Evolutionary conservation across 2,888 invertebrate species (phyloP).

Genomic region (Lypha dubia): DNA sequence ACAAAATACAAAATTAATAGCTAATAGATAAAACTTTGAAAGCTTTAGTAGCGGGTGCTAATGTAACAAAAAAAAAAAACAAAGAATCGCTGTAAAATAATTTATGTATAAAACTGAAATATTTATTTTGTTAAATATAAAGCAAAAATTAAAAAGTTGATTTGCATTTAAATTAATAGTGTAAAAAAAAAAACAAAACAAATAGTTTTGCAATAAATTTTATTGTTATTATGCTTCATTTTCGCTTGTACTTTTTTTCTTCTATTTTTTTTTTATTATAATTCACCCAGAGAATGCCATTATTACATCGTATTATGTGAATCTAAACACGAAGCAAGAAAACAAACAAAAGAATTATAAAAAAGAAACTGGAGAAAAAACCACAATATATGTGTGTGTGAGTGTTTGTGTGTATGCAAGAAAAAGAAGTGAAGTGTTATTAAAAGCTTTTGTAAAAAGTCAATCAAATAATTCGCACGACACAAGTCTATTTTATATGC

Average conservation of each 20-base stretch:
- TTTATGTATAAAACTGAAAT: neutral
- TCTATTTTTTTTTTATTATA: too few species aligned
- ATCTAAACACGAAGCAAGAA: constrained; percentile 42
- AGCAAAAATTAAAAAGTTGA: constrained; percentile 8
- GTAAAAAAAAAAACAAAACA: constrained; percentile 28
- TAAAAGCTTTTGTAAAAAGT: constrained; percentile 65
- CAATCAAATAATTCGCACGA: constrained; percentile 71
- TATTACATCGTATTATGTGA: constrained; percentile 67
- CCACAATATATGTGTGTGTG: too few species aligned
- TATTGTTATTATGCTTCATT: constrained; percentile 38
- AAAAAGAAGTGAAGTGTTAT: constrained; percentile 40
- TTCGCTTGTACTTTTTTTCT: constrained; percentile 20
- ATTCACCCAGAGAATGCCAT: constrained; percentile 31
- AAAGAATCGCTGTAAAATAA: neutral
- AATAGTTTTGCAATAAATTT: constrained; percentile 60
- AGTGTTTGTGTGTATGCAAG: too few species aligned
- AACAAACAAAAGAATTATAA: constrained; percentile 51
- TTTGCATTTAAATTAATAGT: constrained; percentile 46
- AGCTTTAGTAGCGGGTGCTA: constrained; percentile 14
- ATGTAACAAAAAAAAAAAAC: too few species aligned
- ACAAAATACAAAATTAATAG: neutral
- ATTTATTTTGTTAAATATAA: neutral
- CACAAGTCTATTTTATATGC: constrained; percentile 34
- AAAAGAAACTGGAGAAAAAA: constrained; percentile 8
- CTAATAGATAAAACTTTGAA: neutral